A percentile compares a stretch with the other conserved stretches of the same genome.
Conservation (phyloP, 2,113 vertebrate genomes). For the Calonectris borealis region DNA sequence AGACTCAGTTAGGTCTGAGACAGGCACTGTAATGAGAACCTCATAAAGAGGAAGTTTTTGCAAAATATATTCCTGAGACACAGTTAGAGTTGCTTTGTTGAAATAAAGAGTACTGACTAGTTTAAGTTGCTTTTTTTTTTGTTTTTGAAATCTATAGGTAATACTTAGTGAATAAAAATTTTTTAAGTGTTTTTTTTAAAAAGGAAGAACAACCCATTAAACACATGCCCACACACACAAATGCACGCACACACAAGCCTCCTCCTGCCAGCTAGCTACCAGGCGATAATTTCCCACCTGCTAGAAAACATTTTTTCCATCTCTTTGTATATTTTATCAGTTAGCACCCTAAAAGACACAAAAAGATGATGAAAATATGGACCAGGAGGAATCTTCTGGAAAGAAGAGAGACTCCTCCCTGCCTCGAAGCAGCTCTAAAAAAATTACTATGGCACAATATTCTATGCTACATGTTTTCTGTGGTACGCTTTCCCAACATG, state of each 20-base stretch:
- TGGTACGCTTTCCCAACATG: background rate
- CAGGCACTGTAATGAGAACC: background rate
- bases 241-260: background rate
- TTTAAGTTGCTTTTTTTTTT: background rate
- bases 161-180: background rate
- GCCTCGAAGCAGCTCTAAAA: background rate
- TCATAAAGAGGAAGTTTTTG: background rate
- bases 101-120: background rate
- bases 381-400: background rate
- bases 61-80: background rate
- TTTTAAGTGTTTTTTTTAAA: background rate
- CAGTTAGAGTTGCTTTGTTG: background rate
- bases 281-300: background rate
- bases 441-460: background rate
- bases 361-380: background rate
- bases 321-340: background rate
- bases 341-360: background rate
- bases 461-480: background rate
- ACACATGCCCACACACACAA: background rate
- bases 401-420: background rate
- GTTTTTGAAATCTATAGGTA: background rate
- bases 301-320: background rate
- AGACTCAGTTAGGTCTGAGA: background rate
- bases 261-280: background rate
- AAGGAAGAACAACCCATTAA: background rate